These are phyloP conservation scores for Chloroceryle inda DNA, from an alignment of 2,797 vertebrate genomes.

Conservation along the genomic window DNA sequence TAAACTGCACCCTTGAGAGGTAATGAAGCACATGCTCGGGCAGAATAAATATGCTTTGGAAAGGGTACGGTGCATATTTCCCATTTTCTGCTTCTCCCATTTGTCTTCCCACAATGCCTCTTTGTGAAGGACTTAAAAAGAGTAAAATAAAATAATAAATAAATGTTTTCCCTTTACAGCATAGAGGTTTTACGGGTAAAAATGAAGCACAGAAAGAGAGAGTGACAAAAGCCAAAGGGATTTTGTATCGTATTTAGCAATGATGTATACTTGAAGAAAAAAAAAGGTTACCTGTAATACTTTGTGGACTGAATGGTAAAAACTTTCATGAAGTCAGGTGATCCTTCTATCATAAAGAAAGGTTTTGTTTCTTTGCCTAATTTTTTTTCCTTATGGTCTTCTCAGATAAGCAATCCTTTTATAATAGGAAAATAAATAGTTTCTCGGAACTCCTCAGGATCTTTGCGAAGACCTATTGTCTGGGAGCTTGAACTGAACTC, in stretches of 20 bases:
- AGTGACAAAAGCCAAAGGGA: not conserved
- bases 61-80: not conserved
- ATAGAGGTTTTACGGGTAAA: not conserved
- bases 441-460: not conserved
- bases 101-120: not conserved
- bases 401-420: not conserved
- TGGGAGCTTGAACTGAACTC: not conserved
- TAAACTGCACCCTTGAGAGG: conserved; percentile 17
- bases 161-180: not conserved
- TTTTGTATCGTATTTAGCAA: not conserved
- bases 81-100: not conserved
- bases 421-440: not conserved
- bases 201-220: not conserved
- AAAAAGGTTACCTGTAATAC: not conserved
- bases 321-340: not conserved
- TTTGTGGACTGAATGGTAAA: not conserved
- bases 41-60: conserved; percentile 33
- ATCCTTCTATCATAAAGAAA: not conserved
- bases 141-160: too few species aligned
- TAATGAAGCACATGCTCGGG: not conserved
- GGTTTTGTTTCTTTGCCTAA: not conserved
- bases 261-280: not conserved
- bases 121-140: not conserved
- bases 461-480: not conserved
- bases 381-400: not conserved